Evolutionary conservation across 2,888 invertebrate species (phyloP), one percentile per base, ranked within the genome.

Genomic region (Octonoba sinensis): DNA sequence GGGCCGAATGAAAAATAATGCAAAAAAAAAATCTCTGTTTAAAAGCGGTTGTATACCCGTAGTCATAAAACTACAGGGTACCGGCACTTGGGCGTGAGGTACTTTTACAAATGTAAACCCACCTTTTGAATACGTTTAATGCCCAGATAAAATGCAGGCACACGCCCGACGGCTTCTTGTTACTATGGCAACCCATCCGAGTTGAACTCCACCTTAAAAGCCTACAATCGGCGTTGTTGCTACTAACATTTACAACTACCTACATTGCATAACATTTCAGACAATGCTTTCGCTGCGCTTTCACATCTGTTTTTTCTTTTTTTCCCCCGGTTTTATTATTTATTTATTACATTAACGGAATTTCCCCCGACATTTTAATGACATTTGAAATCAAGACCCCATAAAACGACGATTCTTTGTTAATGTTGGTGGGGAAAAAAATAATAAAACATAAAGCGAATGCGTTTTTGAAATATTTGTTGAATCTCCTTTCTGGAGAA

Each of bases 71-170:
- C 79, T 73, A 81, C 79, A 81, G 79, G 79, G 79, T 73, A 81
- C 79, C 79, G 60, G 79, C 81, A 82, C 49, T 75, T 70, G 81
- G 81, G 81, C 67, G 81, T 82, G 74, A 69, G 81, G 71, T 75
- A 74, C 74, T 82, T 81, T 82, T 82, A 82, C 81, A 82, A 82
- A 75, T 82, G 81, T 75, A 82, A 75, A 82, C 81, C 81, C 81
- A 75, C 81, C 81, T 82, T 81, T 81, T 82, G 81, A 82, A 82
- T 82, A 70, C 81, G 71, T 82, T 82, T 82, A 82, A 82, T 82
- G 81, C 81, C 70, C 74, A 82, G 81, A 82, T 82, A 82, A 82
- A 82, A 82, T 82, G 81, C 81, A 75, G 74, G 75, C 62, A 82
- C 81, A 82, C 81, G 81, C 81, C 81, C 81, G 79, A 75, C 81